Conservation (phyloP, 2,797 vertebrate genomes). For the Lacerta viridis region DNA sequence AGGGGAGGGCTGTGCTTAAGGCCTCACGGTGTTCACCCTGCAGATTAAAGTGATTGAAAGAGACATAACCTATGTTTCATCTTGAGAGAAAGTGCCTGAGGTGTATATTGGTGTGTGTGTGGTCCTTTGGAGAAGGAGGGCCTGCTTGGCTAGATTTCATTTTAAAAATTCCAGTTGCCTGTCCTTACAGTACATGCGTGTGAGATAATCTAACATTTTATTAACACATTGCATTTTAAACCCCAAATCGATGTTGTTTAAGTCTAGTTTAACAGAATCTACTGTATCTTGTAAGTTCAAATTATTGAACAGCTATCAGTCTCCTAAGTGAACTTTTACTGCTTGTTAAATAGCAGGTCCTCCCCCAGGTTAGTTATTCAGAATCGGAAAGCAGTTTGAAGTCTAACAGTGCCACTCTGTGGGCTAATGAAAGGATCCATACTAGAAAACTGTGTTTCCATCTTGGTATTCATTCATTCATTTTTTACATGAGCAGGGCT, state of each 20-base stretch:
- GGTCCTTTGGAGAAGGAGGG: background rate
- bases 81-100: background rate
- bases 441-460: conserved; percentile 23
- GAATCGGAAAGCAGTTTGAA: conserved; percentile 47
- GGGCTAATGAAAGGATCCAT: conserved; percentile 40
- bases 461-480: too few species aligned
- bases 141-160: background rate
- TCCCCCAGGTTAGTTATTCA: conserved; percentile 20
- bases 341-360: conserved; percentile 34
- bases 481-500: background rate
- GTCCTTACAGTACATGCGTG: background rate
- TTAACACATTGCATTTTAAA: background rate
- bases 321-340: conserved; percentile 40
- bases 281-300: conserved; percentile 2
- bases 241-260: background rate
- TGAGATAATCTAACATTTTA: background rate
- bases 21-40: background rate
- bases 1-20: background rate
- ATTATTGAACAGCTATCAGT: conserved; percentile 53
- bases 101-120: background rate
- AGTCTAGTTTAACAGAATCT: background rate
- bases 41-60: background rate
- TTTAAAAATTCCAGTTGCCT: background rate
- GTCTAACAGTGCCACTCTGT: conserved; percentile 19
- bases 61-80: background rate